These are phyloP conservation scores for Bubo scandiacus DNA, from an alignment of 2,113 vertebrate genomes.

Conservation along the genomic window DNA sequence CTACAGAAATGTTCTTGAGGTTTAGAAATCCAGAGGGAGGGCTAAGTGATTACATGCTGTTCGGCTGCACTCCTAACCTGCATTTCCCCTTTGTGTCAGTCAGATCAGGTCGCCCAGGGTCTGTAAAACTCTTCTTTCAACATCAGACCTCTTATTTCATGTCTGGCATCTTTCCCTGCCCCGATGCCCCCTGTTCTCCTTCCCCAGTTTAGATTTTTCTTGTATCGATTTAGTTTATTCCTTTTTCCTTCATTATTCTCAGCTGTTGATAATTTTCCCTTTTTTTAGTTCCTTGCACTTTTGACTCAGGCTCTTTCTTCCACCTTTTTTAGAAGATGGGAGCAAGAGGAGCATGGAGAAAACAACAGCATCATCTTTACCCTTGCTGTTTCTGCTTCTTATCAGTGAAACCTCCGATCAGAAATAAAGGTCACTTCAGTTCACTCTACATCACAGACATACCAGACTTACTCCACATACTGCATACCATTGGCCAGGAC, in stretches of 20 bases:
- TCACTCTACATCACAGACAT: neutral
- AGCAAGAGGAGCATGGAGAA: neutral
- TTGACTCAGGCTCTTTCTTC: neutral
- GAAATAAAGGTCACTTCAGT: neutral
- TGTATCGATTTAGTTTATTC: neutral
- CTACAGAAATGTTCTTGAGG: neutral
- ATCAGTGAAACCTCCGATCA: neutral
- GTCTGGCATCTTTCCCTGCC: neutral
- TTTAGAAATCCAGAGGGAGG: neutral
- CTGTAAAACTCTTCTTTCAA: neutral
- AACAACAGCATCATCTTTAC: neutral
- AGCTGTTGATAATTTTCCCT: neutral
- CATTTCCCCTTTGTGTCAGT: neutral
- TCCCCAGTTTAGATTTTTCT: neutral
- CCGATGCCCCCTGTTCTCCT: rapidly evolving
- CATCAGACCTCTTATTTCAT: neutral
- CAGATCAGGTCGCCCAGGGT: neutral
- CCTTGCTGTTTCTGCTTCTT: neutral
- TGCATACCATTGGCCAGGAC: neutral
- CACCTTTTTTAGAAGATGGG: neutral
- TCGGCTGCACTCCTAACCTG: neutral
- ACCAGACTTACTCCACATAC: neutral
- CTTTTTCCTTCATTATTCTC: neutral
- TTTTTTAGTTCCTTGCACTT: neutral
- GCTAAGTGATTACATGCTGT: neutral